phyloP scores from a whole-genome alignment of 2,888 invertebrate species.

The Meta bourneti region DNA sequence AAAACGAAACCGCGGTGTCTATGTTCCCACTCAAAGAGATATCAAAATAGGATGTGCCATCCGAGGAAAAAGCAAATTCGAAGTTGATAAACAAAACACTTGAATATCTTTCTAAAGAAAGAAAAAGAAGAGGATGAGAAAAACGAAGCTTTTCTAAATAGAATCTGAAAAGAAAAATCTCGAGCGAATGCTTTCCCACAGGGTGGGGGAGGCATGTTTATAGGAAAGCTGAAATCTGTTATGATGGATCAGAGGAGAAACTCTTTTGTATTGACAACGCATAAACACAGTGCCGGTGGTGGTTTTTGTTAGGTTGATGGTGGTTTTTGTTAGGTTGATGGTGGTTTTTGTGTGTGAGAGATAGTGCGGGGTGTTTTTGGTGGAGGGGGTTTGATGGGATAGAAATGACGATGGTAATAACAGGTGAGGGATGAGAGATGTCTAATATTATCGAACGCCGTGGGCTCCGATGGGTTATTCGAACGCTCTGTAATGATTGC shows the following conservation, averaged over 20 bases:
- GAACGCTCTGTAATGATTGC: constrained; percentile 21
- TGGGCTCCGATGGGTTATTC: neutral
- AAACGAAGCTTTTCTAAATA: neutral
- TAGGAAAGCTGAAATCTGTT: constrained; percentile 31
- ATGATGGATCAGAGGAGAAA: neutral
- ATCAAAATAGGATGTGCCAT: neutral
- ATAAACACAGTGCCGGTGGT: constrained; percentile 8
- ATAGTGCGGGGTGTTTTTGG: neutral
- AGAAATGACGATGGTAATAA: constrained; percentile 65
- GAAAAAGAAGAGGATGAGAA: neutral
- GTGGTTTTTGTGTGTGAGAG: constrained; percentile 7
- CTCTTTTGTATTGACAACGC: constrained; percentile 32
- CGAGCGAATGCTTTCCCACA: neutral
- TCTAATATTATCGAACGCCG: constrained; percentile 43
- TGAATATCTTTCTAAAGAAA: constrained; percentile 6
- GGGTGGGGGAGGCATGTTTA: neutral
- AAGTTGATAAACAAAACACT: constrained; percentile 32
- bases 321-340: neutral
- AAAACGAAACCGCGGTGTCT: neutral
- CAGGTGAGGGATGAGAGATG: constrained; percentile 49
- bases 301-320: neutral
- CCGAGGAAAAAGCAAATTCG: neutral
- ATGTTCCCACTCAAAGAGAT: neutral
- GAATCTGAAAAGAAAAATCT: constrained; percentile 11
- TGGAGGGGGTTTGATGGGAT: constrained; percentile 13